These are phyloP conservation scores for Drosophila tani DNA, from an alignment of 1,140 invertebrate species.

Conservation along the genomic window DNA sequence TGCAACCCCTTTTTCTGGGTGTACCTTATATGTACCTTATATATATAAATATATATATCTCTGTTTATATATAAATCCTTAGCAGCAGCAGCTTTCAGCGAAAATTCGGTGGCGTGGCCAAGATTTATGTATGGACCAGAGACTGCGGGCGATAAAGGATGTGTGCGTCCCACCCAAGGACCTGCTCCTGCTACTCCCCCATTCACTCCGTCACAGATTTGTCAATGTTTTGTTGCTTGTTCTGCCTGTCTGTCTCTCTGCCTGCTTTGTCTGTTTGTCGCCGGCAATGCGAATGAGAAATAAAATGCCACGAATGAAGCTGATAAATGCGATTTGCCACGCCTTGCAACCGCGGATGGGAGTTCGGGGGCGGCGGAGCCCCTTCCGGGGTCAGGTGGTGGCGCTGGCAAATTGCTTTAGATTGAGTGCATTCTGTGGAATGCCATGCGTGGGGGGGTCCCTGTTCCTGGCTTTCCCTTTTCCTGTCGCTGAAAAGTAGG, in stretches of 20 bases:
- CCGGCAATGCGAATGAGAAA: constrained; percentile 54
- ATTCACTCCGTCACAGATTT: constrained; percentile 58
- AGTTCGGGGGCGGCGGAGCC: neutral
- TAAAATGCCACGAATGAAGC: constrained; percentile 73
- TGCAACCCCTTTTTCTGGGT: too few relatives aligned
- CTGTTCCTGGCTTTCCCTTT: neutral
- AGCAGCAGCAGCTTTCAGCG: constrained; percentile 40
- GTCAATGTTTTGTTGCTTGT: constrained; percentile 48
- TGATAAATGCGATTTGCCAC: constrained; percentile 79
- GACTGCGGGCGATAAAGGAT: constrained; percentile 51
- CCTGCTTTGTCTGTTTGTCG: constrained; percentile 34
- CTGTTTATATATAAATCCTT: neutral
- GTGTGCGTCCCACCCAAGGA: constrained; percentile 43
- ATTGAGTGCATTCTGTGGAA: constrained; percentile 49
- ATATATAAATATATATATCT: neutral
- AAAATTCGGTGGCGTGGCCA: constrained; percentile 70
- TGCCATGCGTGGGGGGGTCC: constrained; percentile 11
- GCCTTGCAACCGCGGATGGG: constrained; percentile 28
- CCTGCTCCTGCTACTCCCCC: constrained; percentile 8
- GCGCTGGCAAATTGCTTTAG: constrained; percentile 41
- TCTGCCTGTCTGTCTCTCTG: constrained; percentile 1
- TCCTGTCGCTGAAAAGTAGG: constrained; percentile 15
- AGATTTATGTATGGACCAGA: constrained; percentile 59
- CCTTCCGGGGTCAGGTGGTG: constrained; percentile 30
- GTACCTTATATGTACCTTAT: neutral